Conservation (phyloP, 2,113 vertebrate species). For the Eurystomus gularis region DNA sequence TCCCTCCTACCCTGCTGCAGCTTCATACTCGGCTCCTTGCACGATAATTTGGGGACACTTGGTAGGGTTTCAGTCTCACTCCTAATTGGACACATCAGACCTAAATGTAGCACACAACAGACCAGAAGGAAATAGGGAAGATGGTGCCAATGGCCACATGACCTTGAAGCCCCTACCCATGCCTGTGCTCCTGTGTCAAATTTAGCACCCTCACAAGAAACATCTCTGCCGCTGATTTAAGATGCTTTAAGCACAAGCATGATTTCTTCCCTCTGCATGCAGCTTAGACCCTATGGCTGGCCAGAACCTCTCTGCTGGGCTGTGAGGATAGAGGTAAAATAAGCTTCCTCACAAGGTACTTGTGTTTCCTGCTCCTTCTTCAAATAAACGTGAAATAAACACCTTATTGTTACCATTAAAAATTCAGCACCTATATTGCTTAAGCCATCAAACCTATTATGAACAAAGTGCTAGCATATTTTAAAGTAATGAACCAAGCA, state of each 20-base stretch:
- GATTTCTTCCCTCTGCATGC: not conserved
- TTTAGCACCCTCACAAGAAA: not conserved
- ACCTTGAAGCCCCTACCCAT: not conserved
- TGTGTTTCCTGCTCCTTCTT: not conserved
- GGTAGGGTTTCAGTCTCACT: not conserved
- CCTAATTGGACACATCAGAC: not conserved
- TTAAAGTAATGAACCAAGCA: slow-evolving; percentile 28
- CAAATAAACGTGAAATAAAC: not conserved
- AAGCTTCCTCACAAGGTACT: not conserved
- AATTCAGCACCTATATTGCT: not conserved
- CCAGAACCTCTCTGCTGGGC: not conserved
- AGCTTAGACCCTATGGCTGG: not conserved
- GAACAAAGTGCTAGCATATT: slow-evolving; percentile 12
- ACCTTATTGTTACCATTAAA: not conserved
- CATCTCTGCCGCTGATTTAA: not conserved
- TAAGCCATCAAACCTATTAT: slow-evolving; percentile 8
- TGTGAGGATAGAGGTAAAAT: not conserved
- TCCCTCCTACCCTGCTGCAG: not conserved
- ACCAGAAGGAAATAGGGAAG: not conserved
- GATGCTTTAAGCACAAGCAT: not conserved
- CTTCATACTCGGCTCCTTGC: not conserved
- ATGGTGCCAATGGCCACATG: not conserved
- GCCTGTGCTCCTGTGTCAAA: not conserved
- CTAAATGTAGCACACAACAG: not conserved
- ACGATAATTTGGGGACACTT: not conserved